Base-by-base conservation (phyloP, 2,113 vertebrate genomes). In the Crotophaga sulcirostris region DNA sequence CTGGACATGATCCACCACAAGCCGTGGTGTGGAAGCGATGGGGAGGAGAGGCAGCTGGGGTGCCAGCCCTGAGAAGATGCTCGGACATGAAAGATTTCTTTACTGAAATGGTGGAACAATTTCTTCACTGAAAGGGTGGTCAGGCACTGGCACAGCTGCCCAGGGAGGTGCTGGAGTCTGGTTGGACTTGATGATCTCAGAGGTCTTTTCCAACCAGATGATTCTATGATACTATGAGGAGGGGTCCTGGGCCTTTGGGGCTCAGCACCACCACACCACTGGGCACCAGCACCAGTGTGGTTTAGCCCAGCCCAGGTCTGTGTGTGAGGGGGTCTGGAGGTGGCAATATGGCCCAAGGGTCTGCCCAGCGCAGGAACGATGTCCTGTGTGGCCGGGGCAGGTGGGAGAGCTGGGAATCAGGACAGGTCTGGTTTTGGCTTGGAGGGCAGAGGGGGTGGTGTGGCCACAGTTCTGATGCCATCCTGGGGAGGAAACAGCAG, bases 241-340 rank as follows among this genome's bases (percentile, higher is more conserved):
- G n/a, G n/a, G 8, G 7, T 55, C 52, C 54, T 38, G 42, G 25
- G 24, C 28, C 58, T 66, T 55, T 11, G 2, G 45, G 11, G 45
- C 17, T 77, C 18, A 34, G 49, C 73, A 25, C 3, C 0, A 1
- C 26, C 4, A 3, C 6, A 1, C 31, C 19, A 17, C 9, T 0
- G 0, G 51, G 33, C 55, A 44, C n/a, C 26, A 26, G 40, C 60
- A 70, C 26, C 20, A 1, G 33, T 10, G 16, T 15, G 45, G 19
- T 40, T 21, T 21, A 45, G 45, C 29, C 40, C 1, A 3, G 38
- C 10, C 34, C 4, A 0, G 29, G 15, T 62, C 42, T 38, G 33
- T 38, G 51, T 5, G 1, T 1, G 7, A 16, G 20, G 28, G 28
- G 3, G 2, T 73, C 66, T 6, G 20, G 56, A 38, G 44, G 62